phyloP scores from a whole-genome alignment of 1,140 invertebrate genomes.

The Vanessa atalanta region DNA sequence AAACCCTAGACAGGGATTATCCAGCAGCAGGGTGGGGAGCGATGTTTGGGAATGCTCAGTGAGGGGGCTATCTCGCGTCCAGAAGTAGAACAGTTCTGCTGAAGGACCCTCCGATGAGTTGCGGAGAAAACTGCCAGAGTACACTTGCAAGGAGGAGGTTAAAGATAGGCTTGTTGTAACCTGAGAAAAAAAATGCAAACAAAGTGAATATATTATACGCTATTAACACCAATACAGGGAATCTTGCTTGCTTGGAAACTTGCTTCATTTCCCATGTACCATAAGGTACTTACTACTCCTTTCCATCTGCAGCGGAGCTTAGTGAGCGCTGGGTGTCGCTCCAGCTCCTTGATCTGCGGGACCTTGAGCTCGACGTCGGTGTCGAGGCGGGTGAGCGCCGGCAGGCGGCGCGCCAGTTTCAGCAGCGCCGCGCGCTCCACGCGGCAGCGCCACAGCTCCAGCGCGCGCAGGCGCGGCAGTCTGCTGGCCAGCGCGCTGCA shows the following conservation, averaged over 20 bases:
- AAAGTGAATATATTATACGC: too few relatives aligned
- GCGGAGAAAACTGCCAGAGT: constrained; percentile 1
- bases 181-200: neutral
- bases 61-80: neutral
- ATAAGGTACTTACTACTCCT: neutral
- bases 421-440: constrained; percentile 10
- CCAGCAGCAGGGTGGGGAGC: neutral
- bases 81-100: constrained; percentile 25
- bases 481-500: constrained; percentile 9
- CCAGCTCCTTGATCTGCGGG: neutral
- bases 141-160: neutral
- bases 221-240: too few relatives aligned
- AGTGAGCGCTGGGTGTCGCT: neutral
- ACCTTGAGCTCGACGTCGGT: constrained; percentile 15
- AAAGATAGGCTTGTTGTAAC: neutral
- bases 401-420: constrained; percentile 26
- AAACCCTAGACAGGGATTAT: neutral
- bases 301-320: neutral
- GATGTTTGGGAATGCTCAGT: neutral
- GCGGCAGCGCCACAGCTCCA: constrained; percentile 42
- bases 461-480: constrained; percentile 24
- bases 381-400: constrained; percentile 26
- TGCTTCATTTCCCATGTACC: too few relatives aligned
- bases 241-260: too few relatives aligned
- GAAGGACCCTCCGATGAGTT: constrained; percentile 23